These are phyloP conservation scores for Drosophila bifasciata DNA, from an alignment of 1,140 invertebrate species.

Conservation along the genomic window DNA sequence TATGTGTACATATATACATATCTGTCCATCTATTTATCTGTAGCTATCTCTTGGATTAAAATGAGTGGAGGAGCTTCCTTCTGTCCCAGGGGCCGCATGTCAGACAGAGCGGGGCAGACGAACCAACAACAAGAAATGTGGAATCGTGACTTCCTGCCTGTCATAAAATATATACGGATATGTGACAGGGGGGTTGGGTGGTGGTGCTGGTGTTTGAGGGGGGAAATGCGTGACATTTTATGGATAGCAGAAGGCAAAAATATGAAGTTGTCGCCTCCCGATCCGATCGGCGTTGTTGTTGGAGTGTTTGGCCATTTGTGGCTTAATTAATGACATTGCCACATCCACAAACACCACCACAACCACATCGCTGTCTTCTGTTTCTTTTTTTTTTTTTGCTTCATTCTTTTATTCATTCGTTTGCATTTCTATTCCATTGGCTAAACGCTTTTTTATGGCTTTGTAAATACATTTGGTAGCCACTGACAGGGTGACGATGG, in stretches of 20 bases:
- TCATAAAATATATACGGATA: constrained; percentile 56
- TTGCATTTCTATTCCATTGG: constrained; percentile 33
- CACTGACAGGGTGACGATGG: neutral
- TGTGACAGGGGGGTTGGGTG: neutral
- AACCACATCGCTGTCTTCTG: constrained; percentile 10
- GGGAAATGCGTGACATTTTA: constrained; percentile 56
- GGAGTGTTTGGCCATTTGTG: constrained; percentile 58
- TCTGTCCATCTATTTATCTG: constrained; percentile 29
- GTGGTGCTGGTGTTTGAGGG: neutral
- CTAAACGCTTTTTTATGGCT: constrained; percentile 55
- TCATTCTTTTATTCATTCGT: neutral
- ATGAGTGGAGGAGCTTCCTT: constrained; percentile 15
- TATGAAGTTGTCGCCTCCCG: constrained; percentile 37
- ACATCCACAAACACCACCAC: constrained; percentile 4
- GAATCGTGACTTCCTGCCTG: constrained; percentile 76
- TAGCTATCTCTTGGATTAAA: constrained; percentile 43
- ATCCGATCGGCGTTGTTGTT: constrained; percentile 2
- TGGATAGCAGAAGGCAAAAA: constrained; percentile 69
- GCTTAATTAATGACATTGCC: constrained; percentile 76
- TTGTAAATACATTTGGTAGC: constrained; percentile 40
- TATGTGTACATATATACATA: constrained; percentile 24
- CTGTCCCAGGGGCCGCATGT: constrained; percentile 29
- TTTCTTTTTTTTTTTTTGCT: constrained; percentile 1
- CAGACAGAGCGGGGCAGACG: constrained; percentile 15
- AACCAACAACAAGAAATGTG: constrained; percentile 30